Conservation (phyloP, 2,888 invertebrate species). For the Caenorhabditis angaria region DNA sequence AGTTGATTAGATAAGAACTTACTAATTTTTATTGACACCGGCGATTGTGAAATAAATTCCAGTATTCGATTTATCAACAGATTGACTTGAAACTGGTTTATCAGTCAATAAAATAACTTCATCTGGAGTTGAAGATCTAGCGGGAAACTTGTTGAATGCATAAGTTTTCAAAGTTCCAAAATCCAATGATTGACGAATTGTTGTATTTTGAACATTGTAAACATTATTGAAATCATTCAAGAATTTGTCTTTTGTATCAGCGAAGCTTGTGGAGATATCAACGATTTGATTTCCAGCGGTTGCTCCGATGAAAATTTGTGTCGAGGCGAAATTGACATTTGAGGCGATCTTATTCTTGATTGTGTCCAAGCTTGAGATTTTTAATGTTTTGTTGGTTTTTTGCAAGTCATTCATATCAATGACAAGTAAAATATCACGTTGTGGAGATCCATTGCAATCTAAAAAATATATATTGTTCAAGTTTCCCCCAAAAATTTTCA, state of each 20-base stretch:
- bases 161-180: not conserved
- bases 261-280: slow-evolving; percentile 15
- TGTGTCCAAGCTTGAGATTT: slow-evolving; percentile 12
- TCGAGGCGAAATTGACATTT: slow-evolving; percentile 24
- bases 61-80: not conserved
- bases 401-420: slow-evolving; percentile 25
- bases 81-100: slow-evolving; percentile 3
- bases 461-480: not conserved
- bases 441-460: slow-evolving; percentile 31
- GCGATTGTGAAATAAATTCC: slow-evolving; percentile 28
- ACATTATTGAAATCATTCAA: slow-evolving; percentile 25
- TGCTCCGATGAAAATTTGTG: slow-evolving; percentile 27
- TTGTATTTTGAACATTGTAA: slow-evolving; percentile 7
- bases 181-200: not conserved
- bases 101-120: slow-evolving; percentile 32
- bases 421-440: slow-evolving; percentile 26
- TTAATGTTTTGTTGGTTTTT: slow-evolving; percentile 32
- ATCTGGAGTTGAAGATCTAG: slow-evolving; percentile 18
- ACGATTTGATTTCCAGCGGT: slow-evolving; percentile 9
- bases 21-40: slow-evolving; percentile 24
- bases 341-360: slow-evolving; percentile 10
- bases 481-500: not conserved
- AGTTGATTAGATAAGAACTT: not conserved
- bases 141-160: slow-evolving; percentile 8
- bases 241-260: slow-evolving; percentile 7